These are phyloP conservation scores for Heteropelma amictum DNA, from an alignment of 2,888 invertebrate species.

Conservation along the genomic window DNA sequence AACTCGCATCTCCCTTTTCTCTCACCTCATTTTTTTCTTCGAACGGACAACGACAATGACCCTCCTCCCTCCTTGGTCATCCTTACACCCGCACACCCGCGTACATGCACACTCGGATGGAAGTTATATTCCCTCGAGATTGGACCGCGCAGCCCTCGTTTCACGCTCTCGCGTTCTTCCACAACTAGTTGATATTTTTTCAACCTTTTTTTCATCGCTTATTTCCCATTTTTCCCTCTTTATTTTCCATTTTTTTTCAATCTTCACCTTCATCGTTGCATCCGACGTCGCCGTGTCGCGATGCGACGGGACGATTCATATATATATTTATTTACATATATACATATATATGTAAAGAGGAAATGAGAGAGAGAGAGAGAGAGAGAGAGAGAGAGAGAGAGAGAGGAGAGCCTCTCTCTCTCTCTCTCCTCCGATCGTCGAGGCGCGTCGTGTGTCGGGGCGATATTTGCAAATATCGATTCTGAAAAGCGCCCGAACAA, in stretches of 20 bases:
- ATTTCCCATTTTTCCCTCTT: conserved; percentile 14
- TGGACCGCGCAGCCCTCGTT: conserved; percentile 53
- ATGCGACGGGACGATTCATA: conserved; percentile 39
- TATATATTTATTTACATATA: background rate
- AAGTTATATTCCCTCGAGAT: conserved; percentile 44
- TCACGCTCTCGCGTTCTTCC: conserved; percentile 52
- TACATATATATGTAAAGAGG: background rate
- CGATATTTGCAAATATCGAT: conserved; percentile 77
- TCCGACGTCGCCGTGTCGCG: conserved; percentile 43
- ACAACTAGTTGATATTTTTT: conserved; percentile 35
- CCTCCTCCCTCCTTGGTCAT: conserved; percentile 34
- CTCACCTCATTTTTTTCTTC: conserved; percentile 49
- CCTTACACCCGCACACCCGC: conserved; percentile 16
- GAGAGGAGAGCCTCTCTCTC: too few species aligned
- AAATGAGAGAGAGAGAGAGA: conserved; percentile 48
- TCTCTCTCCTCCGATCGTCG: conserved; percentile 22
- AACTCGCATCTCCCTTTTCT: too few species aligned
- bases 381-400: conserved; percentile 40
- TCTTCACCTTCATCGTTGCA: conserved; percentile 51
- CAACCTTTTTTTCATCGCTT: conserved; percentile 23
- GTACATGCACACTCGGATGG: background rate
- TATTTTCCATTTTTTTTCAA: conserved; percentile 44
- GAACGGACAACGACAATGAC: conserved; percentile 55
- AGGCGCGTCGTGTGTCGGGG: conserved; percentile 51
- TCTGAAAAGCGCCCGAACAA: conserved; percentile 77